Evolutionary conservation across 37 sponge, comb jelly and placozoan species (phyloP), one percentile per base, ranked within the genome.

Genomic region (Tethya wilhelma): DNA sequence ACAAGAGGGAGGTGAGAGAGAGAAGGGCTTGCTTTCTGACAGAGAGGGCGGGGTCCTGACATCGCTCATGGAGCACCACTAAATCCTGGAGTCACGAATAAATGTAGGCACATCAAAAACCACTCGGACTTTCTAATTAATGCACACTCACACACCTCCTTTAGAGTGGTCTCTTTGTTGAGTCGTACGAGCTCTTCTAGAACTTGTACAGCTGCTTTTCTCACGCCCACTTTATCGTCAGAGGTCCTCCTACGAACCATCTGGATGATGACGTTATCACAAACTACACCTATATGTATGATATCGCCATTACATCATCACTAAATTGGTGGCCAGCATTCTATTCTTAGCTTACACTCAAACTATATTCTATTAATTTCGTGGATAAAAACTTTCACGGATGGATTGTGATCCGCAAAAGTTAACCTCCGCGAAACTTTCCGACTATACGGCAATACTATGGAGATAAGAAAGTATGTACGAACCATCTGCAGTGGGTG

Each of bases 11-110:
- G 26, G 92, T 86, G n/a, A 87, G 85, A 25, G 89, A 91, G 22
- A 40, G 29, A 34, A 91, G 70, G 37, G 93, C 90, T 56, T 92
- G 93, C 76, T 92, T 92, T 44, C 93, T 62, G 36, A 87, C 93
- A 25, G 89, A 88, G 25, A 92, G 75, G 29, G 93, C 75, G 25
- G 81, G 81, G 73, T 92, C 93, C 34, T 79, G 56, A 44, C 89
- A 92, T 4, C 90, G 74, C 70, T 84, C 86, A 40, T 88, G 78
- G 29, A 88, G 17, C 26, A 57, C 84, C 14, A 1, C 29, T 46
- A 91, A 53, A 73, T 91, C 89, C 92, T 87, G 67, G 33, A 42
- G 36, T 17, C 31, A 17, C 28, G 12, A 38, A 49, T 19, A 49
- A 49, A 49, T 49, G 55, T 49, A 49, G 14, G 17, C 9, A 19